Base-by-base conservation (phyloP, 2,113 vertebrate genomes). In the Jacana jacana region DNA sequence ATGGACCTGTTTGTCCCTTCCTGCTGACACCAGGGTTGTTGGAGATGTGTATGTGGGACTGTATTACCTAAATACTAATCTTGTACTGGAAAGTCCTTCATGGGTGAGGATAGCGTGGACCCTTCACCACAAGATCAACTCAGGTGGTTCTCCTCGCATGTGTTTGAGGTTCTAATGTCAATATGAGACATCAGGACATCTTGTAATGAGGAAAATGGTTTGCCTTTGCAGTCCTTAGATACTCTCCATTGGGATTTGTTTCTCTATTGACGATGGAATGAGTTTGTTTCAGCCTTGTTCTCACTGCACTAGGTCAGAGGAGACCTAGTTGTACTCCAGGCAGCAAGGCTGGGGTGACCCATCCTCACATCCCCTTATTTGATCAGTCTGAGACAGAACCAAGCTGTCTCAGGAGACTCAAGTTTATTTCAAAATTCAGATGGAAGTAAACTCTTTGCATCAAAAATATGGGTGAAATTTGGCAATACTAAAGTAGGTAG, bases 291-390 rank as follows among this genome's bases (percentile, higher is more conserved):
- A 85, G 30, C 20, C 33, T 81, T 65, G 39, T 72, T 35, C 30
- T 57, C 2, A 2, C 44, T 5, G 3, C 10, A 4, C 11, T 31
- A 0, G 28, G 14, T 58, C 42, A 40, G 33, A n/a, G 0, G 1
- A 49, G 42, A 64, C 24, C 11, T 46, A 17, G 20, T 17, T 63
- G 25, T 6, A 3, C 52, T 64, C 18, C 18, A 57, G 25, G 42
- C 33, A 84, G 54, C 68, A 42, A 28, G 6, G 9, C 0, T 65
- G 35, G 46, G 25, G 19, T 86, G 68, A 52, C 33, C n/a, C 42
- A 64, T 76, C n/a, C 12, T 63, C 46, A 17, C 1, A 4, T 52
- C 30, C 33, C 23, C 40, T 64, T 69, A n/a, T 73, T 30, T 14
- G 23, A 24, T 42, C 49, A 68, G 20, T 24, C 58, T 81, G 79